Evolutionary conservation across 2,888 invertebrate genomes (phyloP), one percentile per base, ranked within the genome.

Genomic region (Augiades crinisus): DNA sequence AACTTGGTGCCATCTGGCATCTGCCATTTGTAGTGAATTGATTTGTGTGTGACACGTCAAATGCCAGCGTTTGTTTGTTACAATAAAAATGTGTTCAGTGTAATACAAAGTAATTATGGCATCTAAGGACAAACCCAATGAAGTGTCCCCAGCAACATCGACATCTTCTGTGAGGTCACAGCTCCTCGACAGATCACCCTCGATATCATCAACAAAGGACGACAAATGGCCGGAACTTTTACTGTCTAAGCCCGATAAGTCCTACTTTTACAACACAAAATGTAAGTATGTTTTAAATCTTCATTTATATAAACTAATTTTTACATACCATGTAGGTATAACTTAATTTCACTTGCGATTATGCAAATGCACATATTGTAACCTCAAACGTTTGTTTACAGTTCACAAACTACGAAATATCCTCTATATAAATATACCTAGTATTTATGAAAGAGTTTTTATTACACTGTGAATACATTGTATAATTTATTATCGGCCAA

Each of bases 201-300:
- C 87, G 22, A 70, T 78, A 56, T 66, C 83, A 19, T 87, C 88
- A 33, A 65, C 71, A 22, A 85, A 62, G 54, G 84, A 82, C 58
- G 88, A 89, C 65, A 88, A 80, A 78, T 90, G 90, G 90, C 90
- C 90, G 64, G 90, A 90, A 75, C 73, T 90, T 56, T 67, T 90
- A 59, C 60, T 90, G 63, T 81, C 89, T 45, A 81, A 74, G 64
- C 89, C 90, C 14, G 76, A 85, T 52, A 84, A 78, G 63, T 86
- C 85, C 1, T 85, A 83, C 64, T 87, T 74, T 60, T 86, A 80
- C 65, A 82, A 76, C 64, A 73, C 81, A 44, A 81, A 78, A 62
- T 71, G 90, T 90, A 76, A 88, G 88, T 84, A 62, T 4, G 0
- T 6, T 44, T 16, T 41, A 21, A 2, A n/a, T 16, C 5, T 1